phyloP scores from a whole-genome alignment of 2,113 vertebrate species.

The Silurus meridionalis region DNA sequence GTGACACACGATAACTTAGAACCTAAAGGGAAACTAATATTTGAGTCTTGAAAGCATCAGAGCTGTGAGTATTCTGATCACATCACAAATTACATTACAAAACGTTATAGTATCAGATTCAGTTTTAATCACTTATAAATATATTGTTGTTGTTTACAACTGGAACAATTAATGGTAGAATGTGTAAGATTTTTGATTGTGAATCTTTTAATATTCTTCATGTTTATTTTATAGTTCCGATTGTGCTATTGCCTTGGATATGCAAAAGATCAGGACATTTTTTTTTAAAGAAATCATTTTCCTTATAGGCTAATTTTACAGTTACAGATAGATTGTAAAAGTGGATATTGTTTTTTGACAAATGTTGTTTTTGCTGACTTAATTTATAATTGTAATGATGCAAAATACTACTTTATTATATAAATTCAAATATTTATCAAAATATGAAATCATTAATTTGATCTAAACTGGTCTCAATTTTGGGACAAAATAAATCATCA shows the following conservation, averaged over 20 bases:
- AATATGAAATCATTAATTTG: too few species aligned
- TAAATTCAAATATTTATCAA: too few species aligned
- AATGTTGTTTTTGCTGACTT: too few species aligned
- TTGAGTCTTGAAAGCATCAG: neutral
- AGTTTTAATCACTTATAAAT: too few species aligned
- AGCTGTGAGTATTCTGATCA: neutral
- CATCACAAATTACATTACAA: neutral
- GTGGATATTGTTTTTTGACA: neutral
- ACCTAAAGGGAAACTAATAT: neutral
- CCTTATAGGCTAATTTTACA: too few species aligned
- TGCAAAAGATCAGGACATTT: neutral
- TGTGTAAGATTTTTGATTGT: neutral
- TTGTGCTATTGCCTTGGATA: neutral
- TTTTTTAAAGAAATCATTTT: too few species aligned
- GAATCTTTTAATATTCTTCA: neutral
- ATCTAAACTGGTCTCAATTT: too few species aligned
- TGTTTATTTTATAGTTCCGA: neutral
- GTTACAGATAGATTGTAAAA: too few species aligned
- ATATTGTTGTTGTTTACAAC: neutral
- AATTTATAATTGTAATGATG: too few species aligned
- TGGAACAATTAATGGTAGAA: neutral
- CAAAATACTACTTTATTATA: too few species aligned
- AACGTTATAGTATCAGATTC: neutral
- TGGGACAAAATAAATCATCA: too few species aligned
- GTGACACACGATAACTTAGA: neutral